Base-by-base conservation (phyloP, 2,797 vertebrate species). In the Aeoliscus strigatus region DNA sequence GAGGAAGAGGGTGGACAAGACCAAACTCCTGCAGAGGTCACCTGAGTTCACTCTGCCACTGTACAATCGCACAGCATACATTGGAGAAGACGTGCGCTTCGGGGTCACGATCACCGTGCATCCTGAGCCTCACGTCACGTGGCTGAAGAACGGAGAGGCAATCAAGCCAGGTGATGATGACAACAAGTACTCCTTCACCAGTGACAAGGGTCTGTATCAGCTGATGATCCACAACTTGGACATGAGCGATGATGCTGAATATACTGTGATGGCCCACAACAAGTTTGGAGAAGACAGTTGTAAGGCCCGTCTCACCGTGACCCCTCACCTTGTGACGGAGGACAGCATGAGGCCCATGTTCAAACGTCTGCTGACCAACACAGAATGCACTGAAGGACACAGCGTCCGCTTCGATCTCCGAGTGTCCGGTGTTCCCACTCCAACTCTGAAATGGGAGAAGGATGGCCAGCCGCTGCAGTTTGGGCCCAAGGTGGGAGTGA, bases 31-130 rank as follows among this genome's bases (percentile, higher is more conserved):
- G 27, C 92, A 96, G 78, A 91, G 82, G 69, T 93, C 95, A 61
- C 96, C 96, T 44, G 96, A 99, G 88, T 96, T 99, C 71, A 99
- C 96, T 37, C 72, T 99, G 66, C 96, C 96, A 39, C 84, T 99
- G 45, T 98, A 91, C 66, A 96, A 99, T 36, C 90, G 90, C 51
- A 84, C 92, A 11, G 93, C 92, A 6, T 98, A 96, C 2, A 70
- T 95, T n/a, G 94, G 96, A 38, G 94, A 99, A 77, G 91, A 94
- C 39, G 91, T 99, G 49, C 91, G 96, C 40, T 99, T 97, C 38
- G 96, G 96, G 44, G 96, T 99, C 57, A 99, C 96, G 29, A 94
- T 97, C 58, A 99, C 96, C 8, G 94, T 99, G 45, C 96, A 99
- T 51, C 96, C 96, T 42, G 96, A 99, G 60, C 96, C 96, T 78